Percentiles rank a stretch among this genome's conserved stretches.
Evolutionary conservation across 2,797 vertebrate species (phyloP).

Genomic region (Parambassis ranga): DNA sequence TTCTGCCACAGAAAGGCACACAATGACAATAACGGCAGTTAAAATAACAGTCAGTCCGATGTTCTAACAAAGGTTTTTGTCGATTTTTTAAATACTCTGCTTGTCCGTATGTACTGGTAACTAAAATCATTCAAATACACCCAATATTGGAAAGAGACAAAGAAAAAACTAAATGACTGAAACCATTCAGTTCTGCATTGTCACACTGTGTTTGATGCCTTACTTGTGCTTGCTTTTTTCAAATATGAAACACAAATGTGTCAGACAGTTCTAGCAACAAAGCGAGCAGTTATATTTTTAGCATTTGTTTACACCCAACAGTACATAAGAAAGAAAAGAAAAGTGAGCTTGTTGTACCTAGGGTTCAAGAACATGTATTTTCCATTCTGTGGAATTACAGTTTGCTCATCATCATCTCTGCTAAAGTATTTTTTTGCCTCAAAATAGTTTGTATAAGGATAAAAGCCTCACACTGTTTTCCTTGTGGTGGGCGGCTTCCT

Average conservation of each 20-base stretch:
- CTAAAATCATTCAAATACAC: neutral
- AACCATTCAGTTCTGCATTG: neutral
- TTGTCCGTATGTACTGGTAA: neutral
- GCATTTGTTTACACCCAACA: neutral
- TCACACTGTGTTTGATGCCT: neutral
- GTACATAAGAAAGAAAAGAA: neutral
- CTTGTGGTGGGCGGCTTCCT: slow-evolving; percentile 14
- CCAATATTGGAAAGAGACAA: neutral
- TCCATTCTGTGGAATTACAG: neutral
- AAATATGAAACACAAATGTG: neutral
- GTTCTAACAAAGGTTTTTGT: neutral
- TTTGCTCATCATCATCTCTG: slow-evolving; percentile 2
- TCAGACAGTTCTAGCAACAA: neutral
- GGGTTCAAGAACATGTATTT: neutral
- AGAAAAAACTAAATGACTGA: slow-evolving; percentile 3
- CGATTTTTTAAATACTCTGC: neutral
- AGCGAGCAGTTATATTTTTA: neutral
- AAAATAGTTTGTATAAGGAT: slow-evolving; percentile 20
- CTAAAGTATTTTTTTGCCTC: slow-evolving; percentile 23
- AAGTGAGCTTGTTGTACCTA: neutral
- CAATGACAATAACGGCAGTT: neutral
- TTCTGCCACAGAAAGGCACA: neutral
- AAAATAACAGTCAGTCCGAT: neutral
- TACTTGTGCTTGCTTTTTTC: neutral
- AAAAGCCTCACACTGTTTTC: slow-evolving; percentile 16